Evolutionary conservation across 2,113 vertebrate species (phyloP), one percentile per base, ranked within the genome.

Genomic region (Trichechus manatus): DNA sequence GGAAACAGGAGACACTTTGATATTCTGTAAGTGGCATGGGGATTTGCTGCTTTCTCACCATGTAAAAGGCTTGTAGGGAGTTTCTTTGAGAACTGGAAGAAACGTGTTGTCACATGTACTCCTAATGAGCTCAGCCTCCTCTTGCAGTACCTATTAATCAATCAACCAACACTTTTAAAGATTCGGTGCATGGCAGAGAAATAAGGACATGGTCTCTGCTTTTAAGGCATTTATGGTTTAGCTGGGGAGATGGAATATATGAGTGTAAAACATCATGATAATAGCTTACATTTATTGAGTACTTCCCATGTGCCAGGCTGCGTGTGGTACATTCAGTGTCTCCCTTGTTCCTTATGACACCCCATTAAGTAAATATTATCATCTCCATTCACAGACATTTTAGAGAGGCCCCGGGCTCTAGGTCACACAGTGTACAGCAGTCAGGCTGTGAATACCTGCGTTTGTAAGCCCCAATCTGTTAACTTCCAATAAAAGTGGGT

Each of bases 71-170:
- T 61, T 15, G 36, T 1, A 19, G 77, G 42, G 59, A 75, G 61
- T 87, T 68, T 80, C 81, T 93, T 83, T 78, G 80, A 77, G 86
- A 53, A 33, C 86, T 83, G 29, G 96, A 56, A 27, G 83, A 47
- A 88, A 90, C 94, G 5, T 88, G 97, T 79, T 90, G 81, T 85
- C 95, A 68, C 95, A 56, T 17, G 97, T 56, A 22, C 61, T 39
- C 77, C 77, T 66, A 22, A 81, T 29, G 92, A 93, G 85, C 82
- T 59, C 81, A 74, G 92, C 79, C 94, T 90, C 72, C 56, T 68
- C 91, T 87, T 86, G 72, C 87, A 77, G 84, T 0, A 66, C 93
- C 56, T 25, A 63, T 84, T 86, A 75, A 93, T 92, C 93, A 80
- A 66, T 80, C 91, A 93, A 0, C 63, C 56, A 70, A 56, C 83